These are phyloP conservation scores for Perca schrenkii DNA, from an alignment of 2,113 vertebrate genomes.

Conservation along the genomic window DNA sequence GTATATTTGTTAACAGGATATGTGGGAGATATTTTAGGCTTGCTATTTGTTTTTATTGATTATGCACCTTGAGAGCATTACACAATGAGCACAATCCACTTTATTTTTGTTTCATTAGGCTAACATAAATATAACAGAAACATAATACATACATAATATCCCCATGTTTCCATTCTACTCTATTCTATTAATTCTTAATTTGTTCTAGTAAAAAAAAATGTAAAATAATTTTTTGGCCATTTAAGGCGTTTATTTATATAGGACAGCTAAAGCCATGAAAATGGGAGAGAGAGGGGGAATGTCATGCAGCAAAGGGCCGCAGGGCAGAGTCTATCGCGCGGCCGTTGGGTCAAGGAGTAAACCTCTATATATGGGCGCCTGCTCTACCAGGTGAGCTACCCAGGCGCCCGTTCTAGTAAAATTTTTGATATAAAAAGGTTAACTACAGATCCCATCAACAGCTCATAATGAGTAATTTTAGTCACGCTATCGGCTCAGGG, in stretches of 20 bases:
- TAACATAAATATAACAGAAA: background rate
- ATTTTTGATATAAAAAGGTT: background rate
- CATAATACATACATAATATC: background rate
- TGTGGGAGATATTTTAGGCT: slow-evolving; percentile 40
- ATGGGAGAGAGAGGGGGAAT: no score
- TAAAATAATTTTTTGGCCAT: no score
- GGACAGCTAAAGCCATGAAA: no score
- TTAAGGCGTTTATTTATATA: no score
- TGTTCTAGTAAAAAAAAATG: background rate
- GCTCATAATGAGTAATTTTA: background rate
- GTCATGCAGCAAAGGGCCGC: no score
- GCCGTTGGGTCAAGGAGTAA: no score
- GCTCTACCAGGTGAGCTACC: no score
- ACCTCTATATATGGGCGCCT: no score
- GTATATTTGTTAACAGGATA: slow-evolving; percentile 55
- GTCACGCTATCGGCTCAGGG: no score
- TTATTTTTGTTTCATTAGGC: slow-evolving; percentile 28
- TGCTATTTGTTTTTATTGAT: slow-evolving; percentile 31
- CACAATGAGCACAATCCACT: background rate
- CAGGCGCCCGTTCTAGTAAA: no score
- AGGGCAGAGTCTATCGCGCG: no score
- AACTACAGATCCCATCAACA: background rate
- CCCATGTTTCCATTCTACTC: background rate
- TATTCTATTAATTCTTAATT: background rate
- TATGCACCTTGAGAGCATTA: slow-evolving; percentile 13